These are phyloP conservation scores for Polypterus bichir DNA, from an alignment of 2,113 vertebrate species.

Conservation along the genomic window DNA sequence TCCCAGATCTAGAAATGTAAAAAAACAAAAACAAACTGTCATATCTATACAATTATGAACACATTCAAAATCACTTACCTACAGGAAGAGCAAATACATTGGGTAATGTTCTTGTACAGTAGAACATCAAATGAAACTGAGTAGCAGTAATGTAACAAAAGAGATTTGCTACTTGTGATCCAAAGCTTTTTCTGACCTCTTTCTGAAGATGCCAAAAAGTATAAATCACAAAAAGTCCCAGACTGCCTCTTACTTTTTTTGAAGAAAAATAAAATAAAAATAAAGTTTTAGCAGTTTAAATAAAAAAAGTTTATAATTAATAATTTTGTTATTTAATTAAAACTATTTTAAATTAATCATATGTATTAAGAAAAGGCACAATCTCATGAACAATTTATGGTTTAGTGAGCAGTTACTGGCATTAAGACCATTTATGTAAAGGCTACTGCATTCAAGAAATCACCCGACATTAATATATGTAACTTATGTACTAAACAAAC, in stretches of 20 bases:
- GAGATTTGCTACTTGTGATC: slow-evolving; percentile 58
- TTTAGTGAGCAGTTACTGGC: too few species aligned
- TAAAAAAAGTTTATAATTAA: background rate
- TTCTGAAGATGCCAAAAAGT: slow-evolving; percentile 72
- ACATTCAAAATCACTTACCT: slow-evolving; percentile 45
- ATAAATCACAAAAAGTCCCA: slow-evolving; percentile 63
- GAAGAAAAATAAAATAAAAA: slow-evolving; percentile 16
- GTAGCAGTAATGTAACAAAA: slow-evolving; percentile 76
- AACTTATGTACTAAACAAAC: too few species aligned
- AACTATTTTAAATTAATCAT: too few species aligned
- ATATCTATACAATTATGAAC: too few species aligned
- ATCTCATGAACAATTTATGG: too few species aligned
- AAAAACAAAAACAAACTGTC: too few species aligned
- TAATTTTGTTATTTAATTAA: background rate
- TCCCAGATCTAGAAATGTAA: too few species aligned
- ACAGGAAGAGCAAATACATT: slow-evolving; percentile 79
- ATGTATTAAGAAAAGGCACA: too few species aligned
- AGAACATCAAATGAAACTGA: slow-evolving; percentile 96
- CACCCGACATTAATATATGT: too few species aligned
- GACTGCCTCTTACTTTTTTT: slow-evolving; percentile 60
- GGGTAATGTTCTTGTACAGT: slow-evolving; percentile 82
- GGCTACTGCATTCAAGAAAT: too few species aligned
- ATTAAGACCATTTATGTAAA: too few species aligned
- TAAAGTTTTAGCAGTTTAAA: background rate
- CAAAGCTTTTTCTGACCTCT: slow-evolving; percentile 75